phyloP scores from a whole-genome alignment of 1,140 invertebrate genomes.

The Oscheius sp. region DNA sequence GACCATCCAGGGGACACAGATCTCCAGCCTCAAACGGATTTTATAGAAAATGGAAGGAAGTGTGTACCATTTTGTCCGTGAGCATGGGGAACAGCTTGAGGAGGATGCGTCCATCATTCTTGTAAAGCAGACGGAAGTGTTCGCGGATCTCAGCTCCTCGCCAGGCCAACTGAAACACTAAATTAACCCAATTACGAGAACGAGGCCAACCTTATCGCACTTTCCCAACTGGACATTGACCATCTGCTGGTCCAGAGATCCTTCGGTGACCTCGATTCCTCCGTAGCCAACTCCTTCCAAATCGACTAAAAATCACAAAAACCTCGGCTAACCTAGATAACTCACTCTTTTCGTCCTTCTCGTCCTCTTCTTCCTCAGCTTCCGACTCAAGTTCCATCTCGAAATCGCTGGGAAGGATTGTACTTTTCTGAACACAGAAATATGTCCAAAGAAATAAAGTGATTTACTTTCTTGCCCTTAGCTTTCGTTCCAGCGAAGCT shows the following conservation, averaged over 20 bases:
- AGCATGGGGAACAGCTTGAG: slow-evolving; percentile 74
- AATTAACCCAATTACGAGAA: not conserved
- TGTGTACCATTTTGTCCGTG: slow-evolving; percentile 59
- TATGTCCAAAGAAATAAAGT: not conserved
- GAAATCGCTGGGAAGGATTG: not conserved
- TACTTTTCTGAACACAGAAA: not conserved
- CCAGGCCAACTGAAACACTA: slow-evolving; percentile 49
- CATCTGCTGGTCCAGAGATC: slow-evolving; percentile 9
- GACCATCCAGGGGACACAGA: slow-evolving; percentile 75
- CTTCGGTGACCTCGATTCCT: slow-evolving; percentile 5
- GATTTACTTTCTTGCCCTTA: slow-evolving; percentile 25
- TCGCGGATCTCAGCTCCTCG: slow-evolving; percentile 64
- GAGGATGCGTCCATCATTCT: slow-evolving; percentile 74
- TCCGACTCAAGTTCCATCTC: slow-evolving; percentile 11
- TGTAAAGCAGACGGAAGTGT: slow-evolving; percentile 75
- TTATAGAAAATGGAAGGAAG: not conserved
- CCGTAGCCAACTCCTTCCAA: not conserved
- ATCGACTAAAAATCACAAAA: not conserved
- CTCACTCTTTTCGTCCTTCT: not conserved
- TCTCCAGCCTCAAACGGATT: not conserved
- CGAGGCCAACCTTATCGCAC: slow-evolving; percentile 7
- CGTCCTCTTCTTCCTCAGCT: slow-evolving; percentile 12
- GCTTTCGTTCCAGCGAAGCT: slow-evolving; percentile 45
- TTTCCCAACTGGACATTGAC: slow-evolving; percentile 11
- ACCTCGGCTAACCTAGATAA: not conserved